phyloP scores from a whole-genome alignment of 2,888 invertebrate species.

The Margaritifera margaritifera region DNA sequence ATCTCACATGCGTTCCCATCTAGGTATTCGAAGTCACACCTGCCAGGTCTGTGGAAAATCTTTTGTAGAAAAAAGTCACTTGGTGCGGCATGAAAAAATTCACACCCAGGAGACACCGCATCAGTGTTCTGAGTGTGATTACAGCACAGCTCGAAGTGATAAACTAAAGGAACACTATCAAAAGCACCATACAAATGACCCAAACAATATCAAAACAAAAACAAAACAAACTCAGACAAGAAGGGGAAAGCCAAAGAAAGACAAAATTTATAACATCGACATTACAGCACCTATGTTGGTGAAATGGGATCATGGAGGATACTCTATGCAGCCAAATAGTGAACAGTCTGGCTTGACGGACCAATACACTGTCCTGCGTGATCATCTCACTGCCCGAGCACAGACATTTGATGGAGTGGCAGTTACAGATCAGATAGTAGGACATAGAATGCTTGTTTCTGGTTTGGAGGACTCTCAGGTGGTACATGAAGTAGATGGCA shows the following conservation, averaged over 20 bases:
- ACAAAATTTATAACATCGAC: conserved; percentile 2
- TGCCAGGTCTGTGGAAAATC: conserved; percentile 79
- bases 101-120: conserved; percentile 80
- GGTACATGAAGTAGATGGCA: too few species aligned
- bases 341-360: conserved; percentile 11
- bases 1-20: conserved; percentile 79
- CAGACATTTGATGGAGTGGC: too few species aligned
- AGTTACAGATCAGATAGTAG: too few species aligned
- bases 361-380: conserved; percentile 27
- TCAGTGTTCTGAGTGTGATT: conserved; percentile 80
- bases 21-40: conserved; percentile 75
- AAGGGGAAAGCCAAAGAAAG: not conserved
- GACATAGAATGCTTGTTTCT: too few species aligned
- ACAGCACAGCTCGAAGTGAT: conserved; percentile 79
- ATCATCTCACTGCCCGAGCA: conserved; percentile 17
- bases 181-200: conserved; percentile 72
- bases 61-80: conserved; percentile 81
- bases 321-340: conserved; percentile 25
- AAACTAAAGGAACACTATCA: conserved; percentile 78
- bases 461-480: too few species aligned
- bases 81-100: conserved; percentile 80
- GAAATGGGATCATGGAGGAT: conserved; percentile 42
- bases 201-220: conserved; percentile 22
- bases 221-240: conserved; percentile 17
- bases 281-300: conserved; percentile 28